Conservation (phyloP, 2,797 vertebrate genomes). For the Esox lucius region DNA sequence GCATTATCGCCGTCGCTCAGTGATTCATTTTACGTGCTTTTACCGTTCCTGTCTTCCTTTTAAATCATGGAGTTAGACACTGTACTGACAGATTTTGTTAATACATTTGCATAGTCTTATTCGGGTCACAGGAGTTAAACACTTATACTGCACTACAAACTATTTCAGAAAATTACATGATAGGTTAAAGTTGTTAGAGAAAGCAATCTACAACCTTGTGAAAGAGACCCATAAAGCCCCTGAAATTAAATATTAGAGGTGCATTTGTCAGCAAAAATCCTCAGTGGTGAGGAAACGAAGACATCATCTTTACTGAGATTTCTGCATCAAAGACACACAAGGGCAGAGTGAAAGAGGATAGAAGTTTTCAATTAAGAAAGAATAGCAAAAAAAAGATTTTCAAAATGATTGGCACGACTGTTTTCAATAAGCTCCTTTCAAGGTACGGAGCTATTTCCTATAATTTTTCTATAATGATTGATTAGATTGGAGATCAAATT, state of each 20-base stretch:
- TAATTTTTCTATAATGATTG: no score
- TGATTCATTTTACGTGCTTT: no score
- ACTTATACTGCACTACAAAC: not conserved
- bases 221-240: not conserved
- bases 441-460: no score
- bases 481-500: no score
- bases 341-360: not conserved
- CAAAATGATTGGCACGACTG: not conserved
- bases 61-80: no score
- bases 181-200: not conserved
- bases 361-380: conserved; percentile 13
- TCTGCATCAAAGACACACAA: not conserved
- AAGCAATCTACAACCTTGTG: not conserved
- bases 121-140: no score
- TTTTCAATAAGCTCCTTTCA: no score
- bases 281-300: conserved; percentile 19
- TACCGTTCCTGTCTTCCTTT: no score
- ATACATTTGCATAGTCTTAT: no score
- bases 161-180: not conserved
- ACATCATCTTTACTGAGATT: conserved; percentile 17
- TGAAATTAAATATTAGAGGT: not conserved
- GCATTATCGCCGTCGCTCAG: no score
- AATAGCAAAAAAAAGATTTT: not conserved
- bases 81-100: no score
- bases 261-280: conserved; percentile 19